A percentile compares a stretch with the other conserved stretches of the same genome.
Conservation (phyloP, 1,140 invertebrate species). For the Drosophila ercepeae region DNA sequence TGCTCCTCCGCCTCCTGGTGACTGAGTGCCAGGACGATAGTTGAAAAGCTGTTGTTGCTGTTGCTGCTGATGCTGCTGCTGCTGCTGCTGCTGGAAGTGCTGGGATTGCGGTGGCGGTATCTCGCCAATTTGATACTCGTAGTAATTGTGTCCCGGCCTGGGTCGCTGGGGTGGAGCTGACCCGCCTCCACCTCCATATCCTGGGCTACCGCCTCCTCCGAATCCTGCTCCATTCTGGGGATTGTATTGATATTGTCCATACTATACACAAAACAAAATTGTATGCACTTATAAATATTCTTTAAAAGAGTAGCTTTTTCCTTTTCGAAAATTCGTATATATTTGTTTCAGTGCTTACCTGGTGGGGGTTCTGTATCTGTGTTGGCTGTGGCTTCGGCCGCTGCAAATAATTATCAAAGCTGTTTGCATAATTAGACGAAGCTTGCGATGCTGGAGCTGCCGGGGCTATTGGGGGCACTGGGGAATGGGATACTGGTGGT, state of each 20-base stretch:
- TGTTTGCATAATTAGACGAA: constrained; percentile 83
- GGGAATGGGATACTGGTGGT: constrained; percentile 8
- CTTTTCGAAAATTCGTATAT: too few species aligned
- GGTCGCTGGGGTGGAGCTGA: constrained; percentile 36
- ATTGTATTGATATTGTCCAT: constrained; percentile 50
- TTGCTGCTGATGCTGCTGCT: constrained; percentile 45
- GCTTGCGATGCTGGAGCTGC: constrained; percentile 16
- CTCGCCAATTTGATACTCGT: constrained; percentile 81
- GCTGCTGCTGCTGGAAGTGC: constrained; percentile 46
- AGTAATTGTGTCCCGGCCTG: constrained; percentile 73
- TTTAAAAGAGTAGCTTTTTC: too few species aligned
- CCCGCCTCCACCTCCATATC: constrained; percentile 5
- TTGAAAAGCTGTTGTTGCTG: constrained; percentile 62
- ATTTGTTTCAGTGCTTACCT: constrained; percentile 10
- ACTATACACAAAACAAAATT: constrained; percentile 15
- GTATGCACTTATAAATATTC: too few species aligned
- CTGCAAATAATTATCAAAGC: constrained; percentile 83
- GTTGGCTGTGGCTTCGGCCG: constrained; percentile 44
- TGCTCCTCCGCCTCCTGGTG: constrained; percentile 7
- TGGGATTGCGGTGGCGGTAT: constrained; percentile 61
- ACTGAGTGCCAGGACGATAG: constrained; percentile 64
- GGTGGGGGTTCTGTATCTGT: constrained; percentile 23
- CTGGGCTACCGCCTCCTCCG: constrained; percentile 9
- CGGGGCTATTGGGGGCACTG: constrained; percentile 28
- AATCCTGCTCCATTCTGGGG: constrained; percentile 15